phyloP scores from a whole-genome alignment of 2,113 vertebrate genomes.

The Dendrocopos noguchii region DNA sequence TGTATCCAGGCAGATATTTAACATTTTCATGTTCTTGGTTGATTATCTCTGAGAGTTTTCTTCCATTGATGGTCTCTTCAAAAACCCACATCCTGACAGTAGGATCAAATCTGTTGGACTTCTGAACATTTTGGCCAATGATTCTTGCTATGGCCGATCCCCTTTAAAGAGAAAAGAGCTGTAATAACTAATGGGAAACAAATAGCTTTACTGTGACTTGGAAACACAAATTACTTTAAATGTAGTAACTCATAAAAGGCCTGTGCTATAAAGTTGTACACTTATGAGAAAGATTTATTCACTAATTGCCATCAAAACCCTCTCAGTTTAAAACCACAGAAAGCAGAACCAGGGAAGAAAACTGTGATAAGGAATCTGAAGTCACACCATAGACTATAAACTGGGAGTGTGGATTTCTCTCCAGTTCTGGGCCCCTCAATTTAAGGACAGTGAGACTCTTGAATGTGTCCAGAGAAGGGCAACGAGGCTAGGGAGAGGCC shows the following conservation, averaged over 20 bases:
- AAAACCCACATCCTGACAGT: constrained; percentile 88
- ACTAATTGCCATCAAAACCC: background rate
- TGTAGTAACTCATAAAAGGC: background rate
- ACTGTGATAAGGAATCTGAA: background rate
- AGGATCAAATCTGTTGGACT: constrained; percentile 79
- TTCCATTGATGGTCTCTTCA: constrained; percentile 80
- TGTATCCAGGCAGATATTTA: constrained; percentile 86
- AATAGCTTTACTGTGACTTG: background rate
- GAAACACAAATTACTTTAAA: background rate
- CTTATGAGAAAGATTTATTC: background rate
- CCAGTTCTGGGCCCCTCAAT: no score
- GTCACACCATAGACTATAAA: background rate
- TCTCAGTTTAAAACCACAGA: background rate
- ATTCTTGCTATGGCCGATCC: constrained; percentile 86
- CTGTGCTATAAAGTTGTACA: background rate
- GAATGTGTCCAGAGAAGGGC: no score
- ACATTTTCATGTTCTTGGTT: constrained; percentile 85
- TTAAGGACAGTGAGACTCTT: no score
- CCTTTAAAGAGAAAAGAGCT: constrained; percentile 56
- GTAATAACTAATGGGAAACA: background rate
- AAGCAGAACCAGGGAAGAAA: background rate
- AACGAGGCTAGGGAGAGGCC: no score
- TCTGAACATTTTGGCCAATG: constrained; percentile 80
- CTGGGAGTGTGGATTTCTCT: background rate
- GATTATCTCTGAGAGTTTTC: constrained; percentile 84